Evolutionary conservation across 2,888 invertebrate genomes (phyloP).

Genomic region (Drosophila austrosaltans): DNA sequence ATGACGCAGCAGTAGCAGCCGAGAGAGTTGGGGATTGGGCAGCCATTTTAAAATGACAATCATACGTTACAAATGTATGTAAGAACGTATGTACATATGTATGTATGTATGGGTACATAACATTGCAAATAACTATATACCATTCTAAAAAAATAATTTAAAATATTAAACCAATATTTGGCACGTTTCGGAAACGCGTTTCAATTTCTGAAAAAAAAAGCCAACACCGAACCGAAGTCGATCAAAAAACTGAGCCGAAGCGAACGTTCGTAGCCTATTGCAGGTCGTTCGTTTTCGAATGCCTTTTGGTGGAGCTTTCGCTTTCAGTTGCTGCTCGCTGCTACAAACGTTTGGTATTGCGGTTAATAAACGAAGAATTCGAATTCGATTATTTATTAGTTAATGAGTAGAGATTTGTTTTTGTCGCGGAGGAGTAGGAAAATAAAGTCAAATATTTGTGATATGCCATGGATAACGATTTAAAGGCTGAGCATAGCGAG

Average conservation of each 20-base stretch:
- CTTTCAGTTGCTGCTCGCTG: conserved; percentile 81
- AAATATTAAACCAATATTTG: conserved; percentile 67
- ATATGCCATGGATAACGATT: conserved; percentile 58
- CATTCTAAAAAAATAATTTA: conserved; percentile 44
- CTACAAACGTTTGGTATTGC: conserved; percentile 80
- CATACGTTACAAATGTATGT: background rate
- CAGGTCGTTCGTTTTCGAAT: conserved; percentile 43
- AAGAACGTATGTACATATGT: too few relatives aligned
- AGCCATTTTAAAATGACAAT: conserved; percentile 8
- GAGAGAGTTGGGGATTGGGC: conserved; percentile 20
- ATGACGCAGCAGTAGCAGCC: conserved; percentile 17
- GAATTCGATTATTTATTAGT: conserved; percentile 14
- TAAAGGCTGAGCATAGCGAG: conserved; percentile 46
- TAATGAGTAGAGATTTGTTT: background rate
- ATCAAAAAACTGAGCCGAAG: conserved; percentile 38
- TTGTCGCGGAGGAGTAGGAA: conserved; percentile 36
- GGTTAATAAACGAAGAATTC: conserved; percentile 35
- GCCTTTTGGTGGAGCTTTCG: conserved; percentile 63
- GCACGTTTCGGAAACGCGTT: conserved; percentile 71
- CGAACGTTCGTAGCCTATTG: background rate
- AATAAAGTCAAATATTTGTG: conserved; percentile 9
- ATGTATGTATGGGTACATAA: too few relatives aligned
- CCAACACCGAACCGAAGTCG: conserved; percentile 27
- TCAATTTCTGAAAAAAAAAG: conserved; percentile 25
- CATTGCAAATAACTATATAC: conserved; percentile 31